Evolutionary conservation across 2,797 vertebrate species (phyloP).

Genomic region (Schizothorax lantsangensis): DNA sequence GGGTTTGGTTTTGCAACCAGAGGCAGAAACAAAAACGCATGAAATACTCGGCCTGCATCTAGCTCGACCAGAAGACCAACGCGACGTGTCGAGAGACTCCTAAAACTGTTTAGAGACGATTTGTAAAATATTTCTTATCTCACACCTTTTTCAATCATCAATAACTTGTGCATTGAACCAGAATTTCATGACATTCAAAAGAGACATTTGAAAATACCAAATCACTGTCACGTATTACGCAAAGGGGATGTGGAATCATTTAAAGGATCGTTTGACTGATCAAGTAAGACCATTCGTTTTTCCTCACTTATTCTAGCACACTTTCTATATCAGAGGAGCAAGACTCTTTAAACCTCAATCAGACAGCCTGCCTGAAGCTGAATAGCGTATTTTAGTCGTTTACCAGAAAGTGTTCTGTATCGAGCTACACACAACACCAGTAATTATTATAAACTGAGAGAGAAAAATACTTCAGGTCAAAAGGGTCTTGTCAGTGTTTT

Average conservation of each 20-base stretch:
- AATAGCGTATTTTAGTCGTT: conserved; percentile 54
- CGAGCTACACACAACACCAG: conserved; percentile 37
- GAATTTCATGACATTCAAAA: conserved; percentile 72
- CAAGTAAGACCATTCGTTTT: conserved; percentile 93
- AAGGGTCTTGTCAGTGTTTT: conserved; percentile 68
- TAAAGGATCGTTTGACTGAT: conserved; percentile 81
- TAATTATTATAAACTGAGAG: conserved; percentile 32
- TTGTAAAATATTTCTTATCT: conserved; percentile 84
- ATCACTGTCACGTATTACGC: conserved; percentile 71
- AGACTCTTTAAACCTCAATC: conserved; percentile 60
- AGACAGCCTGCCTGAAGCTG: conserved; percentile 60
- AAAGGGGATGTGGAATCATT: conserved; percentile 79
- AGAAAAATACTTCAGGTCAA: conserved; percentile 61
- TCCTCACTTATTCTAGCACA: conserved; percentile 77
- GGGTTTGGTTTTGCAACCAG: conserved; percentile 99
- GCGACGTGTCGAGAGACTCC: conserved; percentile 67
- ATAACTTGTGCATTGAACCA: conserved; percentile 78
- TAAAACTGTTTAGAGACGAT: conserved; percentile 79
- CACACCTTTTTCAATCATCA: conserved; percentile 79
- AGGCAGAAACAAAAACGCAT: conserved; percentile 99
- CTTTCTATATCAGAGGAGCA: conserved; percentile 72
- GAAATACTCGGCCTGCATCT: conserved; percentile 98
- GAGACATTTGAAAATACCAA: conserved; percentile 69
- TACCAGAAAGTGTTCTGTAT: conserved; percentile 51
- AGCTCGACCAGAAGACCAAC: conserved; percentile 54